Evolutionary conservation across 2,113 vertebrate species (phyloP), one percentile per base, ranked within the genome.

Genomic region (Stictonetta naevosa): DNA sequence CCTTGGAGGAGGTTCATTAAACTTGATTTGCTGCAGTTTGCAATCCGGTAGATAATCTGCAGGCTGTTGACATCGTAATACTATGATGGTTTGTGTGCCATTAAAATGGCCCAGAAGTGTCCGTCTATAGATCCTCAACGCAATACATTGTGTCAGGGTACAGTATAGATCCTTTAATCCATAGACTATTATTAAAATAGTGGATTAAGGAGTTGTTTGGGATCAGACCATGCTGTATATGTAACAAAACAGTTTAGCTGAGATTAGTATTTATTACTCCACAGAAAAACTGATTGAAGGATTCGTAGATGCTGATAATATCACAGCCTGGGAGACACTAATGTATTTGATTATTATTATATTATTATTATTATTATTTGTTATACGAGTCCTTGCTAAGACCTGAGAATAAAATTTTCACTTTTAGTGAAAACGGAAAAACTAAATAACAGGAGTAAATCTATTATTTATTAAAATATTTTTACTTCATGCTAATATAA

Each of bases 121-220:
- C 60, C 66, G 13, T 81, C 92, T 94, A 76, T 91, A 87, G 96
- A 78, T 84, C 31, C 76, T 26, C 22, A 53, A 68, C 80, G 93
- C 95, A 95, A 81, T 92, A 73, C 19, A 1, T 86, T 76, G 90
- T 78, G 88, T 64, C 46, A n/a, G 34, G 78, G 13, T 66, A 68
- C 56, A 29, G 29, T 96, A 94, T 91, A 96, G 88, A 88, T 91
- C 92, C 88, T 31, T 88, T 96, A 97, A 96, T 95, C 96, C 95
- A 93, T 14, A 72, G 92, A 28, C 83, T 84, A 50, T 92, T 95
- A 96, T 95, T 92, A 92, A 96, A 94, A 86, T 64, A 96, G 88
- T 84, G 92, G 96, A 96, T 97, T 96, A 96, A 86, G 88, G 90
- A 90, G 62, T 68, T 91, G 48, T 88, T 93, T 94, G 80, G 92